phyloP scores from a whole-genome alignment of 2,797 vertebrate species.

The Galagoides demidoff region DNA sequence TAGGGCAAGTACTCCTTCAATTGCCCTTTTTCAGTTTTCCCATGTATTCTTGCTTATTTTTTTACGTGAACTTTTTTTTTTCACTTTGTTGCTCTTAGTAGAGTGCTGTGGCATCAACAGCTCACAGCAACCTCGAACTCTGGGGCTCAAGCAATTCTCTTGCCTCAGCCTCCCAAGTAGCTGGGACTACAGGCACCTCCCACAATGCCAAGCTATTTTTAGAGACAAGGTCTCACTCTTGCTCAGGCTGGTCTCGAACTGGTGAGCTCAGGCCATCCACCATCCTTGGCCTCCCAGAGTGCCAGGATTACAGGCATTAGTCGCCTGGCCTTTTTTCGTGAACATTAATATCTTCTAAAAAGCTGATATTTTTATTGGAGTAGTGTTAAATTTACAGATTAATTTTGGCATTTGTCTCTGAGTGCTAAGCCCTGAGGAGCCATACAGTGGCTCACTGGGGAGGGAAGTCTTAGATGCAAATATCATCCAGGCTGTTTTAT shows the following conservation, averaged over 20 bases:
- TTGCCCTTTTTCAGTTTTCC: not conserved
- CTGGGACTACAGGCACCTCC: no score
- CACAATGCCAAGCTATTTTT: no score
- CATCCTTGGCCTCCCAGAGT: no score
- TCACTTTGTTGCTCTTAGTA: no score
- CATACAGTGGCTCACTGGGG: not conserved
- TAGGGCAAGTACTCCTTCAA: not conserved
- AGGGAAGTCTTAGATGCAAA: not conserved
- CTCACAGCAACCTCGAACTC: no score
- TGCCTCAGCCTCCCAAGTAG: no score
- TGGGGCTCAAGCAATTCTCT: no score
- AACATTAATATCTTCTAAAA: conserved; percentile 38
- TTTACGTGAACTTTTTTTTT: not conserved
- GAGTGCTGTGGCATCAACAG: no score
- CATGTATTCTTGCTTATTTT: not conserved
- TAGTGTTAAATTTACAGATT: conserved; percentile 30
- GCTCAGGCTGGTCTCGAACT: no score
- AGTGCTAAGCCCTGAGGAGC: not conserved
- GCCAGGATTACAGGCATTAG: no score
- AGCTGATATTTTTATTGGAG: not conserved
- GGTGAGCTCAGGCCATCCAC: no score
- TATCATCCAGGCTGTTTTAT: not conserved
- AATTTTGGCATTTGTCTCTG: not conserved
- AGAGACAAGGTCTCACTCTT: no score
- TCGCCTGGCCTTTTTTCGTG: not conserved